phyloP scores from a whole-genome alignment of 2,113 vertebrate genomes.

The Colistium nudipinnis region DNA sequence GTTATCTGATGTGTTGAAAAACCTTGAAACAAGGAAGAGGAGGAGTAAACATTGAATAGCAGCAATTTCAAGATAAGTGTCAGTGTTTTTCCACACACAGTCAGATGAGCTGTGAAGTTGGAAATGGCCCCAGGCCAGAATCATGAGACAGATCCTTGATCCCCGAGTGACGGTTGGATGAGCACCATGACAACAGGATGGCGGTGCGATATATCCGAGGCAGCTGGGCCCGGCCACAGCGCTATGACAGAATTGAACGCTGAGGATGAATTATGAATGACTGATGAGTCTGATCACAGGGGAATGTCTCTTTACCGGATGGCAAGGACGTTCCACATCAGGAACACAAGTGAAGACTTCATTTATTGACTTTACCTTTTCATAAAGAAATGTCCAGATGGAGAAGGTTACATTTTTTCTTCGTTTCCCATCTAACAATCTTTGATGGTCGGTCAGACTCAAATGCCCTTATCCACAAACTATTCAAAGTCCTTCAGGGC shows the following conservation, averaged over 20 bases:
- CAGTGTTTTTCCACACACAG: neutral
- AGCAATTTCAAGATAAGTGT: slow-evolving; percentile 2
- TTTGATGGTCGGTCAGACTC: neutral
- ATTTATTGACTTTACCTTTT: too few species aligned
- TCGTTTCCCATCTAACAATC: neutral
- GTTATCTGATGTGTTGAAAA: slow-evolving; percentile 8
- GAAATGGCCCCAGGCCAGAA: slow-evolving; percentile 11
- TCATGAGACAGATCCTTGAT: slow-evolving; percentile 35
- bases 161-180: slow-evolving; percentile 34
- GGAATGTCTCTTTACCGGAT: neutral
- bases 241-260: neutral
- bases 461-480: neutral
- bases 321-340: neutral
- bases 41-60: slow-evolving; percentile 1
- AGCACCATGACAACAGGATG: slow-evolving; percentile 33
- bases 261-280: neutral
- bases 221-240: slow-evolving; percentile 13
- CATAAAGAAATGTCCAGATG: too few species aligned
- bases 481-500: neutral
- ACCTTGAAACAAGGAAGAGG: neutral
- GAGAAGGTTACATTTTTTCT: too few species aligned
- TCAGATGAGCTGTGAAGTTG: slow-evolving; percentile 7
- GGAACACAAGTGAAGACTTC: neutral
- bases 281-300: slow-evolving; percentile 28
- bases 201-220: too few species aligned